Evolutionary conservation across 2,113 vertebrate genomes (phyloP).

Genomic region (Chamaea fasciata): DNA sequence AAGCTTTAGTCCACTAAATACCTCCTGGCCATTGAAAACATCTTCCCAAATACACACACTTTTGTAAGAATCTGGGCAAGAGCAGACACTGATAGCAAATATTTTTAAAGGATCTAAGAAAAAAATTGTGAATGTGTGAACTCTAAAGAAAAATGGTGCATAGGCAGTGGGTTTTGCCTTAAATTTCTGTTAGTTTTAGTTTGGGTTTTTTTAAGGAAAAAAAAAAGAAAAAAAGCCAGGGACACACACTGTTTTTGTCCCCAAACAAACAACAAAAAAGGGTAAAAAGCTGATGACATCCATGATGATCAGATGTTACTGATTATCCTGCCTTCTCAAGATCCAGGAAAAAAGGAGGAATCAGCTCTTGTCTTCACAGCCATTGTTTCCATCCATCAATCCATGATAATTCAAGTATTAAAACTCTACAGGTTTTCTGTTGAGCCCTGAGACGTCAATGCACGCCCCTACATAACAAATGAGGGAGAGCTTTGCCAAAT

Average conservation of each 20-base stretch:
- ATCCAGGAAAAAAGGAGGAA: not conserved
- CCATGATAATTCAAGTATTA: not conserved
- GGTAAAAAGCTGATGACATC: not conserved
- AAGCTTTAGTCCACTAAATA: not conserved
- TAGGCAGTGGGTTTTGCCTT: not conserved
- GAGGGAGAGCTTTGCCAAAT: not conserved
- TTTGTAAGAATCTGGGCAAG: not conserved
- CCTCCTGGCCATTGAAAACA: not conserved
- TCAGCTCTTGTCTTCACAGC: not conserved
- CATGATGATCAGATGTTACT: not conserved
- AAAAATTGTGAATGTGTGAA: not conserved
- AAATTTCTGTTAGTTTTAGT: not conserved
- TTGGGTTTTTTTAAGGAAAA: too few species aligned
- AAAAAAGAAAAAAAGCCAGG: not conserved
- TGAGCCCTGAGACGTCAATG: not conserved
- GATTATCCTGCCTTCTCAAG: not conserved
- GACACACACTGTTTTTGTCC: not conserved
- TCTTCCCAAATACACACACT: not conserved
- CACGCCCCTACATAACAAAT: rapidly evolving
- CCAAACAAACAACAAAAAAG: not conserved
- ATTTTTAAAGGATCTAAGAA: not conserved
- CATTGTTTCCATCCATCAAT: not conserved
- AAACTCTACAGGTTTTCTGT: not conserved
- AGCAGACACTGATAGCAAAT: not conserved
- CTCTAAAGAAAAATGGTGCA: not conserved